Evolutionary conservation across 2,113 vertebrate genomes (phyloP).

Genomic region (Lanius ludovicianus): DNA sequence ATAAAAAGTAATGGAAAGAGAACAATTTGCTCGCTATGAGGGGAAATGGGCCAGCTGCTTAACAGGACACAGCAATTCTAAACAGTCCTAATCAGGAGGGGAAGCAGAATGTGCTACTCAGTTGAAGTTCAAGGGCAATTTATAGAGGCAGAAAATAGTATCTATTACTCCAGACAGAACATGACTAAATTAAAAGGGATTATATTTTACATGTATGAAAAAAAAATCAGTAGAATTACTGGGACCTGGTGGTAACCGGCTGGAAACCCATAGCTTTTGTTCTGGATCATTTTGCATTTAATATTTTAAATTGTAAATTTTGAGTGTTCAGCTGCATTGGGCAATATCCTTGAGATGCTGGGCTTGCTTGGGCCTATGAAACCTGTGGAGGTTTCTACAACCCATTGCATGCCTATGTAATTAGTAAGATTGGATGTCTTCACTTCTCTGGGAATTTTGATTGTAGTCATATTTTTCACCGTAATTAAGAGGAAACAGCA

Average conservation of each 20-base stretch:
- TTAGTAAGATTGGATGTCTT: background rate
- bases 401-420: background rate
- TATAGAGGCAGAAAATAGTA: conserved; percentile 10
- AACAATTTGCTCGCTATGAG: conserved; percentile 46
- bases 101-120: conserved; percentile 29
- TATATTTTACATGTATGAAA: background rate
- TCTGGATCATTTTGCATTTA: background rate
- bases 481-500: background rate
- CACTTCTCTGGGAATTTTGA: background rate
- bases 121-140: conserved; percentile 58
- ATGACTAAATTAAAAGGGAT: background rate
- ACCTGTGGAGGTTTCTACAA: background rate
- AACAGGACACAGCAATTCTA: conserved; percentile 54
- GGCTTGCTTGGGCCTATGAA: background rate
- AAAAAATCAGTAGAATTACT: background rate
- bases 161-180: background rate
- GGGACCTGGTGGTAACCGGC: background rate
- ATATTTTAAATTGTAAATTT: background rate
- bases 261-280: background rate
- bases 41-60: conserved; percentile 53
- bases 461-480: background rate
- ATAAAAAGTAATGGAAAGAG: conserved; percentile 32
- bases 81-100: conserved; percentile 50
- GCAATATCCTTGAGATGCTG: background rate
- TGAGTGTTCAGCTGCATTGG: background rate